phyloP scores from a whole-genome alignment of 2,888 invertebrate species.

The Drosophila anceps region DNA sequence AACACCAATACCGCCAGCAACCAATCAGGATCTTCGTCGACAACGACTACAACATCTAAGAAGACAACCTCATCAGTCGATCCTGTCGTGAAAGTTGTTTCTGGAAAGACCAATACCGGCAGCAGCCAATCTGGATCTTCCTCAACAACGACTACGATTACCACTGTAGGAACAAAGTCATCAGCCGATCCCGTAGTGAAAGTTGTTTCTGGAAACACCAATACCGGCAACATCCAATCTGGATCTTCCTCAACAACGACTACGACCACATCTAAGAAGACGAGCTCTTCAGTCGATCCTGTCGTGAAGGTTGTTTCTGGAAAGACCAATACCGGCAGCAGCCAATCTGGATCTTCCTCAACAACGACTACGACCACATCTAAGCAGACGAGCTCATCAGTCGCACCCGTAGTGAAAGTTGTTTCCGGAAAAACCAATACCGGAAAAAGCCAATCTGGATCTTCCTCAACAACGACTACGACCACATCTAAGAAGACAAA shows the following conservation, averaged over 20 bases:
- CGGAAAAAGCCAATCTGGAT: neutral
- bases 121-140: conserved; percentile 25
- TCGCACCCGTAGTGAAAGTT: neutral
- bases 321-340: neutral
- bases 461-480: conserved; percentile 4
- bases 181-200: neutral
- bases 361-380: conserved; percentile 2
- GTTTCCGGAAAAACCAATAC: neutral
- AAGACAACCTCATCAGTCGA: neutral
- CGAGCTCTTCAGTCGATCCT: neutral
- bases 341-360: conserved; percentile 2
- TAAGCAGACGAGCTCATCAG: neutral
- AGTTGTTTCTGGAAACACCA: neutral
- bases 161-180: neutral
- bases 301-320: neutral
- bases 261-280: neutral
- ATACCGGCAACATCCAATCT: neutral
- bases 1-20: neutral
- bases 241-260: neutral
- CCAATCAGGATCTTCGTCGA: neutral
- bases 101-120: neutral
- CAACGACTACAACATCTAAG: neutral
- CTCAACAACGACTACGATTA: neutral
- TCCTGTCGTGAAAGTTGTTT: neutral
- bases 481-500: conserved; percentile 4